Percentiles rank a stretch among this genome's conserved stretches.
These are phyloP conservation scores for Drosophila quadrilineata DNA, from an alignment of 1,140 invertebrate species.

Conservation along the genomic window DNA sequence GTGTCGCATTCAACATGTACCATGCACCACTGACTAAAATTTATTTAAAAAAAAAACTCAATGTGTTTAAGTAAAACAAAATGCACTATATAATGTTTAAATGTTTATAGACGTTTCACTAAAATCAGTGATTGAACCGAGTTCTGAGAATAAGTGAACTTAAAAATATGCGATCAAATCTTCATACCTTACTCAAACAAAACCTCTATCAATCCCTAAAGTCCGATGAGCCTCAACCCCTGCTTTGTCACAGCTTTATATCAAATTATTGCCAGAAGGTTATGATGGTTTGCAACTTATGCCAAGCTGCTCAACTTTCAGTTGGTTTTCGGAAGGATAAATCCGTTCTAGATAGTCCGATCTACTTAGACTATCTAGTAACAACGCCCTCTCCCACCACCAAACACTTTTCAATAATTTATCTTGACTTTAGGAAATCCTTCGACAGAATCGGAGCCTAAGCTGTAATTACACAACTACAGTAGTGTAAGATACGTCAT, in stretches of 20 bases:
- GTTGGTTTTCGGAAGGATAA: neutral
- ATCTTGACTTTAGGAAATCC: constrained; percentile 21
- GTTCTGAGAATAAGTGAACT: no score
- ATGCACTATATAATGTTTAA: no score
- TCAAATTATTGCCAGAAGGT: constrained; percentile 8
- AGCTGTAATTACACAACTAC: constrained; percentile 2
- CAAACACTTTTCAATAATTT: constrained; percentile 2
- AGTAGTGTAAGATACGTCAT: constrained; percentile 7
- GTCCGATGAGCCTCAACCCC: neutral
- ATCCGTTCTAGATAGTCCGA: neutral
- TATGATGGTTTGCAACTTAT: constrained; percentile 9
- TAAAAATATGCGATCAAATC: no score
- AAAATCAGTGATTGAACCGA: no score
- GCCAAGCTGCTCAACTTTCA: neutral
- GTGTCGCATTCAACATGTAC: no score
- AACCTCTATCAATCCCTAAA: constrained; percentile 2
- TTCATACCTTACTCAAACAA: no score
- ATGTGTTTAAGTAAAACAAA: no score
- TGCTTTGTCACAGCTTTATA: neutral
- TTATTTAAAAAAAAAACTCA: no score
- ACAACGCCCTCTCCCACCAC: neutral
- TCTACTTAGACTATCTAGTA: neutral
- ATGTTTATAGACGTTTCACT: no score
- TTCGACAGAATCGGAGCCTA: constrained; percentile 21
- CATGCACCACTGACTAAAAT: no score